Evolutionary conservation across 2,888 invertebrate species (phyloP), one percentile per base, ranked within the genome.

Genomic region (Caenorhabditis wallacei): DNA sequence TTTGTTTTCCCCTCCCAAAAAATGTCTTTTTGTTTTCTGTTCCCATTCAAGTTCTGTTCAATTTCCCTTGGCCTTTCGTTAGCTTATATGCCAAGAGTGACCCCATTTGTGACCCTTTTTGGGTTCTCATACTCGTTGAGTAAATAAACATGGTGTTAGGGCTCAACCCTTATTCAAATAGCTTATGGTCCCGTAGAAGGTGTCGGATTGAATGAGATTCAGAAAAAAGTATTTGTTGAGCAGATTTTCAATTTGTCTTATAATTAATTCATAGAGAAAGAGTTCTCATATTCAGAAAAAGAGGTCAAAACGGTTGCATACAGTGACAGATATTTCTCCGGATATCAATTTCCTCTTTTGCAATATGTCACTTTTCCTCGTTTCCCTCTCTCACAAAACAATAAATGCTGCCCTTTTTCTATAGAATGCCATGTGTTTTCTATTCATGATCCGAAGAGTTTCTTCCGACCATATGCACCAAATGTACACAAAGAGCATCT

Each of bases 61-160:
- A n/a, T 24, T 20, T 56, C 43, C 69, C n/a, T 80, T 80, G 24
- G 51, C 40, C 56, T 64, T 22, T 22, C 16, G 76, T 43, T 56
- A 16, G 40, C 22, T 51, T 51, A 51, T 66, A 56, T 48, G 71
- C 71, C 51, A 61, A 48, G 71, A 71, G 71, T 61, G 59, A 76
- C 76, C 69, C 48, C 37, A n/a, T 66, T 76, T 57, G 61, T 61
- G 59, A 63, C 72, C 59, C 63, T 35, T 61, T 40, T 35, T 57
- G 59, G 35, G 18, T 18, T 48, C 66, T 64, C 51, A 48, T 26
- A 20, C 61, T 26, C 43, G 30, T 40, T 78, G 43, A 68, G 75
- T 76, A 76, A 76, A 76, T 76, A 76, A 76, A 76, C 75, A 76
- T 46, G 74, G 51, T 59, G 68, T 66, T 51, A 59, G 68, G 26